Evolutionary conservation across 2,888 invertebrate species (phyloP).

Genomic region (Resseliella maxima): DNA sequence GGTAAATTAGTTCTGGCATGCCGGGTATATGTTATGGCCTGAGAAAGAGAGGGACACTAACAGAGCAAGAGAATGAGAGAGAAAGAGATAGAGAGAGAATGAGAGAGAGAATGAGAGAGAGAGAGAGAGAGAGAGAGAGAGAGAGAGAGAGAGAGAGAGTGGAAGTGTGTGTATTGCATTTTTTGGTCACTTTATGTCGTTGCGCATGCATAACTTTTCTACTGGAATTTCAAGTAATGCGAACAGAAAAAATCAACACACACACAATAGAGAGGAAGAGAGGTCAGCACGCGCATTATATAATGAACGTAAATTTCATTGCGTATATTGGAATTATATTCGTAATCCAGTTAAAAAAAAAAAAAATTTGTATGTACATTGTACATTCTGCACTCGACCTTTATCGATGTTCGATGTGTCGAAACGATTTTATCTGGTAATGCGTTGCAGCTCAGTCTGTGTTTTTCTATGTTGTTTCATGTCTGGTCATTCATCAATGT

Average conservation of each 20-base stretch:
- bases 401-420: background rate
- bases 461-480: background rate
- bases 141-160: too few relatives aligned
- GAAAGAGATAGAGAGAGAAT: too few relatives aligned
- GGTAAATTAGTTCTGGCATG: background rate
- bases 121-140: too few relatives aligned
- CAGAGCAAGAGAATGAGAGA: too few relatives aligned
- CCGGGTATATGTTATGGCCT: background rate
- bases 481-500: background rate
- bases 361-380: background rate
- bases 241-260: background rate
- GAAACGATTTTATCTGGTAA: background rate
- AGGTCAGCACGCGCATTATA: background rate
- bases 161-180: background rate
- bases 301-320: background rate
- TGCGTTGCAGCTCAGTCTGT: background rate
- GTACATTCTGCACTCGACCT: background rate
- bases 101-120: too few relatives aligned
- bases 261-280: background rate
- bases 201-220: background rate
- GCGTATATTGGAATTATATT: background rate
- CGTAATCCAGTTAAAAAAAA: background rate
- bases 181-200: background rate
- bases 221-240: background rate
- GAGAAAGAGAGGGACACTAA: too few relatives aligned